Conservation (phyloP, 2,888 invertebrate species). For the Nycteola revayana region DNA sequence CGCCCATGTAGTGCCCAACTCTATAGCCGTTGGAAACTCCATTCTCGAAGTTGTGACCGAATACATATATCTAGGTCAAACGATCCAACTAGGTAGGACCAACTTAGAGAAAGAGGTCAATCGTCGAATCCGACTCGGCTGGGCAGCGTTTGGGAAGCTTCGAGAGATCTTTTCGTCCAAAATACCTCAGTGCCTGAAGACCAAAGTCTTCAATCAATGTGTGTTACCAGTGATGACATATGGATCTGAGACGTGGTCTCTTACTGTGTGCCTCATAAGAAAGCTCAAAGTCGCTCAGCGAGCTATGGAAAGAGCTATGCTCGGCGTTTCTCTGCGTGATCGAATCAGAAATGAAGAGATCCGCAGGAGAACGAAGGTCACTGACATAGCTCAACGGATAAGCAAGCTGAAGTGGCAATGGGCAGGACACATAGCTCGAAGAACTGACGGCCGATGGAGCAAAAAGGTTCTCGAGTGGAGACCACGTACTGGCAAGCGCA, state of each 20-base stretch:
- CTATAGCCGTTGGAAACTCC: background rate
- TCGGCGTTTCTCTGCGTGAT: background rate
- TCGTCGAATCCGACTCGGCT: conserved; percentile 4
- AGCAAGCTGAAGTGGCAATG: no score
- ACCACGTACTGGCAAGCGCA: no score
- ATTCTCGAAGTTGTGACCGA: background rate
- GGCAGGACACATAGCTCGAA: no score
- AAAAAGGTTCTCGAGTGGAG: no score
- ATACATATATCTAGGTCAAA: background rate
- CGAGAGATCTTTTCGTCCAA: conserved; percentile 1
- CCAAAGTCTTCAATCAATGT: conserved; percentile 1
- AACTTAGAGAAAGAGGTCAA: conserved; percentile 5
- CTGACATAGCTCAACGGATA: no score
- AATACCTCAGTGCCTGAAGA: background rate
- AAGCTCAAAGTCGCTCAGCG: background rate
- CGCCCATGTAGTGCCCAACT: background rate
- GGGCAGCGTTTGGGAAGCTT: conserved; percentile 6
- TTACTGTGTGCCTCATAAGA: background rate
- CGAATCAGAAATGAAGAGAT: no score
- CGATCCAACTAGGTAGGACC: background rate
- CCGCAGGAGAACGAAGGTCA: no score
- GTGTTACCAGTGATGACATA: background rate
- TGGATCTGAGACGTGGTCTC: background rate
- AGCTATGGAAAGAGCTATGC: conserved; percentile 1
- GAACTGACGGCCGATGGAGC: no score